A percentile compares a stretch with the other conserved stretches of the same genome.
phyloP scores from a whole-genome alignment of 1,140 invertebrate genomes.

The Lordiphosa mommai region DNA sequence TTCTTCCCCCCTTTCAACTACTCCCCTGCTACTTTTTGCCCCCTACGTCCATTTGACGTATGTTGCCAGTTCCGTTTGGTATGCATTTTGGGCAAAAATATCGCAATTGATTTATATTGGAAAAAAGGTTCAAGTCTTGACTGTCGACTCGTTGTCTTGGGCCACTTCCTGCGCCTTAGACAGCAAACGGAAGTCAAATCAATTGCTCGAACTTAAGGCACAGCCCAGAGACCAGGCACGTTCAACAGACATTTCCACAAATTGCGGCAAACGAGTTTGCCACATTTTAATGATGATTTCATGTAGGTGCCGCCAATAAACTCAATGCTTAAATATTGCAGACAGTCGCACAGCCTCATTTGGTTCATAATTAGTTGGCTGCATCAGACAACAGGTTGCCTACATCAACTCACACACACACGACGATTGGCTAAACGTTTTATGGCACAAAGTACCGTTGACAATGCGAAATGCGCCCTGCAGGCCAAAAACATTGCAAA shows the following conservation, averaged over 20 bases:
- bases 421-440: slow-evolving; percentile 66
- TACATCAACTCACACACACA: slow-evolving; percentile 16
- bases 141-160: slow-evolving; percentile 27
- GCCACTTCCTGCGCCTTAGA: slow-evolving; percentile 55
- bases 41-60: slow-evolving; percentile 53
- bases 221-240: slow-evolving; percentile 31
- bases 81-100: slow-evolving; percentile 28
- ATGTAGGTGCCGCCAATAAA: slow-evolving; percentile 76
- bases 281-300: slow-evolving; percentile 74
- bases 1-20: slow-evolving; percentile 20
- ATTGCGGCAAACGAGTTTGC: slow-evolving; percentile 72
- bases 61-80: slow-evolving; percentile 56
- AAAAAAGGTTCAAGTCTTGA: slow-evolving; percentile 48
- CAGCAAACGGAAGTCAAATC: slow-evolving; percentile 66
- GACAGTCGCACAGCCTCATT: slow-evolving; percentile 27
- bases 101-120: slow-evolving; percentile 78
- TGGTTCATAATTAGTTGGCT: slow-evolving; percentile 67
- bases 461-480: slow-evolving; percentile 54
- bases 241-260: slow-evolving; percentile 50
- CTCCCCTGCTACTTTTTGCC: slow-evolving; percentile 42
- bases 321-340: slow-evolving; percentile 73
- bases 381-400: slow-evolving; percentile 30
- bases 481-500: slow-evolving; percentile 49
- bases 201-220: slow-evolving; percentile 44
- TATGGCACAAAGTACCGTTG: slow-evolving; percentile 70